Evolutionary conservation across 2,797 vertebrate genomes (phyloP).

Genomic region (Gadopsis bispinosus): DNA sequence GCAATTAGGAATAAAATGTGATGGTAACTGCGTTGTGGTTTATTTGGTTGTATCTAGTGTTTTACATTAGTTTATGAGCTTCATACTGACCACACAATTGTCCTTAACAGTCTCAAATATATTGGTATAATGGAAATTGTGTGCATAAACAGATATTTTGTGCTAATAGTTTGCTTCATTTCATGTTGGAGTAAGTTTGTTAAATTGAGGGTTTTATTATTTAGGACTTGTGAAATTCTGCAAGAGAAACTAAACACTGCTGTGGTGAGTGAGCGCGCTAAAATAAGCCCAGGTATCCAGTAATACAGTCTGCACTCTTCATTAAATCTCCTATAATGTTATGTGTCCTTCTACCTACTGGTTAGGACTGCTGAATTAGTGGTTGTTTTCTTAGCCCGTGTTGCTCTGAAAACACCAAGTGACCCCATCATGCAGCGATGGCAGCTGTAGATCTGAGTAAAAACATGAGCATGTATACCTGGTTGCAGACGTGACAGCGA

Average conservation of each 20-base stretch:
- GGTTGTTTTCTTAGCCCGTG: constrained; percentile 41
- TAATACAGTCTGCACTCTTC: constrained; percentile 59
- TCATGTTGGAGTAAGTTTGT: constrained; percentile 14
- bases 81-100: background rate
- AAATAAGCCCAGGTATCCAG: constrained; percentile 68
- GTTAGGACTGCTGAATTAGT: constrained; percentile 54
- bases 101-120: constrained; percentile 1
- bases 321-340: constrained; percentile 65
- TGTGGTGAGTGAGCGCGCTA: constrained; percentile 62
- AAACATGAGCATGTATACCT: constrained; percentile 32
- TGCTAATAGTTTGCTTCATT: background rate
- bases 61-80: background rate
- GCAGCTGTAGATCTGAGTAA: constrained; percentile 16
- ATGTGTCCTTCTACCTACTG: constrained; percentile 55
- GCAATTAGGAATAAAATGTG: background rate
- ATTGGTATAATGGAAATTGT: background rate
- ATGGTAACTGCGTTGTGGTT: background rate
- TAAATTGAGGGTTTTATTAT: constrained; percentile 43
- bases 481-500: constrained; percentile 37
- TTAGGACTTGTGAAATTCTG: constrained; percentile 62
- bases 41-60: background rate
- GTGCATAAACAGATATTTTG: background rate
- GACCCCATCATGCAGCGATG: constrained; percentile 7
- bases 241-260: constrained; percentile 66
- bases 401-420: constrained; percentile 40